phyloP scores from a whole-genome alignment of 2,888 invertebrate species.

The Sphinx pinastri region DNA sequence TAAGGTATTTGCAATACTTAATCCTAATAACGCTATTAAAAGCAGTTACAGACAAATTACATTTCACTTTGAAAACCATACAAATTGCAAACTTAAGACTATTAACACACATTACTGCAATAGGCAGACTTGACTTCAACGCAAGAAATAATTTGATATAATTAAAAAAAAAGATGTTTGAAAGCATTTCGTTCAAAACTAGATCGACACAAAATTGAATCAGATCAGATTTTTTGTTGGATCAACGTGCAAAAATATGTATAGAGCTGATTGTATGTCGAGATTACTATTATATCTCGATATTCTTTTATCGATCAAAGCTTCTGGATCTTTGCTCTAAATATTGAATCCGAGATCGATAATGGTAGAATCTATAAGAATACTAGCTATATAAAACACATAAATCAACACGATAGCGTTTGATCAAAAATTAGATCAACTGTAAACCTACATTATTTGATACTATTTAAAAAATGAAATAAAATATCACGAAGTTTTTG shows the following conservation, averaged over 20 bases:
- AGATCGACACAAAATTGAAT: neutral
- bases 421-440: neutral
- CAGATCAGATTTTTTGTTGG: neutral
- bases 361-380: neutral
- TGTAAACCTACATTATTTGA: neutral
- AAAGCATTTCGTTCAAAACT: neutral
- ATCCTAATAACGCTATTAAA: neutral
- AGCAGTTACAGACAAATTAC: neutral
- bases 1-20: neutral
- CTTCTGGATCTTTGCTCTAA: neutral
- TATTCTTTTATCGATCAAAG: neutral
- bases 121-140: neutral
- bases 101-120: neutral
- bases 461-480: neutral
- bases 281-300: neutral
- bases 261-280: neutral
- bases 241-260: neutral
- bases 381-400: neutral
- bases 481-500: neutral
- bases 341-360: neutral
- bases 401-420: neutral
- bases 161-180: neutral
- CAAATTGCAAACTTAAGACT: neutral
- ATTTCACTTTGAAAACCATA: neutral
- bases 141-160: conserved; percentile 2